Evolutionary conservation across 1,140 invertebrate species (phyloP).

Genomic region (Leptinotarsa lineolata): DNA sequence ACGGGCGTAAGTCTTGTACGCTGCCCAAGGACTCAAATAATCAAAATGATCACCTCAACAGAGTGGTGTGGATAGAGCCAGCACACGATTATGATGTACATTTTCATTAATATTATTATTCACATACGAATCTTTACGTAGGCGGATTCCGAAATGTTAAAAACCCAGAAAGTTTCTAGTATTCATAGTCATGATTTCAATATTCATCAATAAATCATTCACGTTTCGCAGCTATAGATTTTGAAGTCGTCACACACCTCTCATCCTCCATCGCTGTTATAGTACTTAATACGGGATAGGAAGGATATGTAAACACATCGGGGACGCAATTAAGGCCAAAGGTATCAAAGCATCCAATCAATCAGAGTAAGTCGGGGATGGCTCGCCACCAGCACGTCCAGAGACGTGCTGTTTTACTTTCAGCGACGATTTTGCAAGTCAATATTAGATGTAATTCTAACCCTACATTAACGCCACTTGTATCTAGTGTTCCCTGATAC

Average conservation of each 20-base stretch:
- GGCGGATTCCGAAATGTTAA: too few species aligned
- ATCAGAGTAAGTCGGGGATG: constrained; percentile 53
- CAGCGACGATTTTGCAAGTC: constrained; percentile 53
- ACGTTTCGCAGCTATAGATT: not conserved
- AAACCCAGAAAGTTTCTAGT: too few species aligned
- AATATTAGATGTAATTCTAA: constrained; percentile 53
- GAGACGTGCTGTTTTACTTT: constrained; percentile 47
- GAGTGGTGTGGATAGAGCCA: too few species aligned
- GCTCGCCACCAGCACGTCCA: constrained; percentile 50
- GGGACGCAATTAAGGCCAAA: constrained; percentile 52
- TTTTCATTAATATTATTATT: too few species aligned
- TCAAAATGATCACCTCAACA: too few species aligned
- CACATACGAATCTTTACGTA: too few species aligned
- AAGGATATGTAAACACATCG: constrained; percentile 53
- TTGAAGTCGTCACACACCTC: not conserved
- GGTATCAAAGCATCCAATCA: constrained; percentile 51
- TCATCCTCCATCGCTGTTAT: not conserved
- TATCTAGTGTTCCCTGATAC: constrained; percentile 25
- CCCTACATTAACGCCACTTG: constrained; percentile 40
- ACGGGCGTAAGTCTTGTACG: too few species aligned
- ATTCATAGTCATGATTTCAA: too few species aligned
- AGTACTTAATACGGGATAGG: constrained; percentile 43
- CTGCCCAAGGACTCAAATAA: too few species aligned
- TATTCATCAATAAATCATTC: too few species aligned
- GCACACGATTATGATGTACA: too few species aligned